Conservation (phyloP, 2,797 vertebrate genomes). For the Choloepus didactylus region DNA sequence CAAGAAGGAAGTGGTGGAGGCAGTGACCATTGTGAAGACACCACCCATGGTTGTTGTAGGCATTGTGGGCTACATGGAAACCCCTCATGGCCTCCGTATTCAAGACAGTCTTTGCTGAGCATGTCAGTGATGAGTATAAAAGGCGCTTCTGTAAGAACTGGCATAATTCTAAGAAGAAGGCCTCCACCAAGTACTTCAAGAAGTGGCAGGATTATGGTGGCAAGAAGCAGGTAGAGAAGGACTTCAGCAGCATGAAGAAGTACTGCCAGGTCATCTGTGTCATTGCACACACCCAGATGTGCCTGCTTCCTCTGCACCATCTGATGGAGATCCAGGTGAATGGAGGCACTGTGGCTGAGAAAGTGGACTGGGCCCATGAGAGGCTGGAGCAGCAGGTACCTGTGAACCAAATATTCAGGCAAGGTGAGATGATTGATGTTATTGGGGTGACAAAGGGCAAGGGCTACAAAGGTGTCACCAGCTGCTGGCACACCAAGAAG, state of each 20-base stretch:
- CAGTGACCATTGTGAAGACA: background rate
- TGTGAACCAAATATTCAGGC: slow-evolving; percentile 91
- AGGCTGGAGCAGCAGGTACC: slow-evolving; percentile 93
- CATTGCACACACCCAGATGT: slow-evolving; percentile 96
- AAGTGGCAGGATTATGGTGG: slow-evolving; percentile 97
- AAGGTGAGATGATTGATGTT: slow-evolving; percentile 97
- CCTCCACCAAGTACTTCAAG: slow-evolving; percentile 85
- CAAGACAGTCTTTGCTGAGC: no score
- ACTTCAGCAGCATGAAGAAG: slow-evolving; percentile 96
- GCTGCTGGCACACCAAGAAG: slow-evolving; percentile 95
- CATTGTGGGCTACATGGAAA: background rate
- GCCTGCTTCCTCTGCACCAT: slow-evolving; percentile 93
- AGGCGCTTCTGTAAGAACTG: background rate
- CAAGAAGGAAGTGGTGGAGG: background rate
- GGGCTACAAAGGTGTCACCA: slow-evolving; percentile 88
- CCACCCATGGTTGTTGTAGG: no score
- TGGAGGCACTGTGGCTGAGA: slow-evolving; percentile 92
- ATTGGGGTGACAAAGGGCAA: slow-evolving; percentile 97
- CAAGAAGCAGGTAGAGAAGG: slow-evolving; percentile 95
- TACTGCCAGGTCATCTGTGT: slow-evolving; percentile 80
- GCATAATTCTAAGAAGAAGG: slow-evolving; percentile 89
- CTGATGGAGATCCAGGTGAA: slow-evolving; percentile 97
- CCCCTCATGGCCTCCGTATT: no score
- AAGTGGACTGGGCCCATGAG: slow-evolving; percentile 96
- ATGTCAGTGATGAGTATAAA: background rate